A percentile compares a stretch with the other conserved stretches of the same genome.
phyloP scores from a whole-genome alignment of 2,888 invertebrate genomes.

The Agrilus cyanescens region DNA sequence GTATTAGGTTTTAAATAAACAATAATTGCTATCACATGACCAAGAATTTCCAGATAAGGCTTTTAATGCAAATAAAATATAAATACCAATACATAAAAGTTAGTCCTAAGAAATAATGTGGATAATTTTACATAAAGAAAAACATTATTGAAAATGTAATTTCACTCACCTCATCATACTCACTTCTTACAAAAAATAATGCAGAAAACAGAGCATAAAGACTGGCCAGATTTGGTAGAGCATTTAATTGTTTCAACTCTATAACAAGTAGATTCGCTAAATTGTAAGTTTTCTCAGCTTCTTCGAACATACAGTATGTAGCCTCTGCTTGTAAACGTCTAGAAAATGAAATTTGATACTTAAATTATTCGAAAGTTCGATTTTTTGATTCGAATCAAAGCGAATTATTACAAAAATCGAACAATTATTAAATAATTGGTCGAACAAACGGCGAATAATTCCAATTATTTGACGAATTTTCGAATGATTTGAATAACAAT shows the following conservation, averaged over 20 bases:
- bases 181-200: conserved; percentile 72
- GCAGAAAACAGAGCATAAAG: conserved; percentile 75
- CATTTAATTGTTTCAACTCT: conserved; percentile 36
- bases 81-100: background rate
- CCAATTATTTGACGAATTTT: no score
- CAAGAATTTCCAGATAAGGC: background rate
- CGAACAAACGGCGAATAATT: no score
- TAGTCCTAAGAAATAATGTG: background rate
- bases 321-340: conserved; percentile 79
- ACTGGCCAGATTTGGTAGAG: conserved; percentile 48
- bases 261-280: conserved; percentile 43
- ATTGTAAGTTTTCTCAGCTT: conserved; percentile 60
- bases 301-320: conserved; percentile 66
- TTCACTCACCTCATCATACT: conserved; percentile 62
- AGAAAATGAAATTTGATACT: conserved; percentile 19
- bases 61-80: background rate
- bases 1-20: no score
- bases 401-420: no score
- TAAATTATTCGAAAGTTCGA: no score
- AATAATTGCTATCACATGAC: background rate
- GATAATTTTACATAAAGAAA: background rate
- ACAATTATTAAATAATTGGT: no score
- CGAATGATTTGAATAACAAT: no score
- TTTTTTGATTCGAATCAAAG: no score
- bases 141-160: background rate